phyloP scores from a whole-genome alignment of 2,113 vertebrate genomes.

The Xiphophorus hellerii region DNA sequence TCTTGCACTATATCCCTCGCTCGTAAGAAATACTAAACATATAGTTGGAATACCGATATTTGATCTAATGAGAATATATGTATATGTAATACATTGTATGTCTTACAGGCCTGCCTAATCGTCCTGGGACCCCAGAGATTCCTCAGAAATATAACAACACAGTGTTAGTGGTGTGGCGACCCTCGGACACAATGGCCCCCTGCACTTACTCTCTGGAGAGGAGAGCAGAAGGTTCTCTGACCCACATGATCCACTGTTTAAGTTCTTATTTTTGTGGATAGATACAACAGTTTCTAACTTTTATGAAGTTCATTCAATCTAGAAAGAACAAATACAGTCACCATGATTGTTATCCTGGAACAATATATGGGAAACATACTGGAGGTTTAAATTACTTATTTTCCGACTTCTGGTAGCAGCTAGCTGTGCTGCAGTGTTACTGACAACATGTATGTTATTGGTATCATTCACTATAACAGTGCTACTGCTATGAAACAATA shows the following conservation, averaged over 20 bases:
- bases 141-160: slow-evolving; percentile 96
- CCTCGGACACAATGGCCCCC: slow-evolving; percentile 88
- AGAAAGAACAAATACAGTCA: not conserved
- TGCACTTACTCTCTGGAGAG: slow-evolving; percentile 93
- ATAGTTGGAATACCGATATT: not conserved
- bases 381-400: too few relatives aligned
- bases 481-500: too few relatives aligned
- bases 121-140: slow-evolving; percentile 91
- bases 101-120: slow-evolving; percentile 87
- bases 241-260: not conserved
- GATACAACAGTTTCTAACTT: not conserved
- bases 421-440: too few relatives aligned
- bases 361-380: too few relatives aligned
- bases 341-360: not conserved
- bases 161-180: slow-evolving; percentile 94
- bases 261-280: not conserved
- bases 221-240: slow-evolving; percentile 84
- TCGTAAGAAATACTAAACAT: slow-evolving; percentile 73
- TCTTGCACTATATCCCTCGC: slow-evolving; percentile 93
- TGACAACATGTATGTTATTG: too few relatives aligned
- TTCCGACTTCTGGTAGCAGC: too few relatives aligned
- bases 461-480: too few relatives aligned
- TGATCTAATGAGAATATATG: not conserved
- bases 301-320: not conserved
- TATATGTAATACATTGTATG: not conserved